Base-by-base conservation (phyloP, 1,140 invertebrate species). In the Hycleus phaleratus region DNA sequence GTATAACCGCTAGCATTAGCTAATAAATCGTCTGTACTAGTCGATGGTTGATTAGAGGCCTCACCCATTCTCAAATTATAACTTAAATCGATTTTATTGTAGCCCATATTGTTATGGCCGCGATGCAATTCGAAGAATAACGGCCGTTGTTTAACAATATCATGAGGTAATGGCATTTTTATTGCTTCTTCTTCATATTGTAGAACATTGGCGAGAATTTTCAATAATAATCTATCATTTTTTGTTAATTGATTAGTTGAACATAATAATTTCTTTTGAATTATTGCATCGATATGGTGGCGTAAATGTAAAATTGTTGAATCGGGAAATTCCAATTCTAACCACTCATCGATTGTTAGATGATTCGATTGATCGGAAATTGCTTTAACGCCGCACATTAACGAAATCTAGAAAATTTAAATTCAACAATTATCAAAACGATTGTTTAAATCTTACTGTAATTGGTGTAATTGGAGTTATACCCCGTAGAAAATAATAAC, bases 391-490 rank as follows among this genome's bases (percentile, higher is more conserved):
- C 70, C 69, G 7, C 77, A 77, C 25, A 77, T 64, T 4, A 75
- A 73, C 7, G 75, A 74, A 9, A 76, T 70, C 66, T 78, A 74
- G 3, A 75, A 71, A 1, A 1, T 18, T 18, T 6, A 53, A 25
- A 47, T 24, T 2, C 9, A 39, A 5, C 51, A 8, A 26, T 10
- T 44, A 48, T 2, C 25, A 25, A 52, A 53, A 52, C 10, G 9
- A 42, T 32, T 26, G 6, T 18, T 46, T 38, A 46, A 92, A 65
- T 7, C 86, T 87, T 12, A 96, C 83, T 3, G 88, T 86, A 8
- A 93, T 71, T 0, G 91, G 83, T 48, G 87, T 86, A 2, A 95
- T 81, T 8, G 90, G 64, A 9, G 92, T 92, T 52, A 86, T 87
- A 2, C 65, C 63, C 32, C 59, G 58, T 8, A 67, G 26, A 45